Evolutionary conservation across 2,888 invertebrate genomes (phyloP).

Genomic region (Spodoptera littoralis): DNA sequence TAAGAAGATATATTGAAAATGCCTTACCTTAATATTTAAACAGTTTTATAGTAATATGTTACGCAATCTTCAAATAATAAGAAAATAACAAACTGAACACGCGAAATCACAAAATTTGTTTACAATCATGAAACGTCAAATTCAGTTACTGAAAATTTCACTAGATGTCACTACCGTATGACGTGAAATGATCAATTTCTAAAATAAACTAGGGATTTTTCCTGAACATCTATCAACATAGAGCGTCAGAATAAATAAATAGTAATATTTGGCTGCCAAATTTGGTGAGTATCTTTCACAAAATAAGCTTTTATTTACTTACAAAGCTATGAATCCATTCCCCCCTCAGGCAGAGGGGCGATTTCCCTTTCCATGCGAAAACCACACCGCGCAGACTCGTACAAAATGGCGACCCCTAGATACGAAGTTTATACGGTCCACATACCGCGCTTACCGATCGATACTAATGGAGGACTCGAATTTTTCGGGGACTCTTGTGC

Average conservation of each 20-base stretch:
- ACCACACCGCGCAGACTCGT: constrained; percentile 91
- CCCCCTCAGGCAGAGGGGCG: constrained; percentile 85
- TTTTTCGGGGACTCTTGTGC: constrained; percentile 85
- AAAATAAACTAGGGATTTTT: constrained; percentile 86
- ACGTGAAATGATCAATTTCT: constrained; percentile 84
- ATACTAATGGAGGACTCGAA: constrained; percentile 89
- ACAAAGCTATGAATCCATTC: constrained; percentile 70
- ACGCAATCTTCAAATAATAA: constrained; percentile 33
- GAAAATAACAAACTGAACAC: constrained; percentile 41
- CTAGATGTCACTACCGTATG: constrained; percentile 78
- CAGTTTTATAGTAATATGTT: constrained; percentile 13
- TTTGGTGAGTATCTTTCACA: constrained; percentile 73
- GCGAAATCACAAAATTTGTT: constrained; percentile 60
- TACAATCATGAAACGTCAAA: constrained; percentile 75
- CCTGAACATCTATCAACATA: constrained; percentile 69
- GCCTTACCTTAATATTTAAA: constrained; percentile 30
- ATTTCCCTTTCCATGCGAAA: constrained; percentile 87
- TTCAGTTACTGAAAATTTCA: constrained; percentile 70
- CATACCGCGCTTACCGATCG: constrained; percentile 90
- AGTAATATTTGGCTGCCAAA: constrained; percentile 62
- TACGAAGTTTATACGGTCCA: constrained; percentile 85
- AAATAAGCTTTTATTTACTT: constrained; percentile 61
- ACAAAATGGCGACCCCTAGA: constrained; percentile 91
- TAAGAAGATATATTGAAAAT: neutral
- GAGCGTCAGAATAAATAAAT: constrained; percentile 64